Evolutionary conservation across 2,888 invertebrate genomes (phyloP), one percentile per base, ranked within the genome.

Genomic region (Sarcophaga subvicina): DNA sequence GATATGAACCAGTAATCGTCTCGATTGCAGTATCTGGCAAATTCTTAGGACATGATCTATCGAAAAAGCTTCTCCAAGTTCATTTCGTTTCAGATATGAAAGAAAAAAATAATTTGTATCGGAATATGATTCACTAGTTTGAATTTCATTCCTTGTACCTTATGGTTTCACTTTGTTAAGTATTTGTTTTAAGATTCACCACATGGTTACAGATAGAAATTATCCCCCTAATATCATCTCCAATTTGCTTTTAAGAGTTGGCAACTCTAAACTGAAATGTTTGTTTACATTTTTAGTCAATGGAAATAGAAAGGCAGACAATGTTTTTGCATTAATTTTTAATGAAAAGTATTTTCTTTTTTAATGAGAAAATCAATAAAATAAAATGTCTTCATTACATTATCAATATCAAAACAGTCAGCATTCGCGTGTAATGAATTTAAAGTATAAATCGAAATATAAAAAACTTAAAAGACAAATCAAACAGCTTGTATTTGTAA

Each of bases 381-480:
- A 60, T 37, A 66, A 49, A 37, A 83, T 83, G 75, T 80, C 80
- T 6, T 83, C 80, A 49, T 25, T 80, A 14, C 59, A 72, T 12
- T 75, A 70, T 79, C 83, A 84, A 64, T 90, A 90, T 69, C 90
- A 90, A 89, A 90, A 90, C 54, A 90, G 88, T 80, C 90, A 90
- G 83, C 89, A 90, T 72, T 89, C 89, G 3, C 89, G 90, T 20
- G 90, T 90, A 6, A 91, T 90, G 90, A 90, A 89, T 69, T 86
- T 90, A 12, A 91, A 90, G 87, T 91, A 91, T 73, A 90, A 90
- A 87, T 87, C 89, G 6, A 91, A 91, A 81, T 90, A 90, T 72
- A 90, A 90, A 70, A 89, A 88, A 83, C 70, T 91, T 17, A 90
- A 90, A 64, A 86, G 89, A 37, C 83, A 89, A 45, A 90, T 91